Conservation (phyloP, 2,113 vertebrate genomes). For the Oncorhynchus nerka region DNA sequence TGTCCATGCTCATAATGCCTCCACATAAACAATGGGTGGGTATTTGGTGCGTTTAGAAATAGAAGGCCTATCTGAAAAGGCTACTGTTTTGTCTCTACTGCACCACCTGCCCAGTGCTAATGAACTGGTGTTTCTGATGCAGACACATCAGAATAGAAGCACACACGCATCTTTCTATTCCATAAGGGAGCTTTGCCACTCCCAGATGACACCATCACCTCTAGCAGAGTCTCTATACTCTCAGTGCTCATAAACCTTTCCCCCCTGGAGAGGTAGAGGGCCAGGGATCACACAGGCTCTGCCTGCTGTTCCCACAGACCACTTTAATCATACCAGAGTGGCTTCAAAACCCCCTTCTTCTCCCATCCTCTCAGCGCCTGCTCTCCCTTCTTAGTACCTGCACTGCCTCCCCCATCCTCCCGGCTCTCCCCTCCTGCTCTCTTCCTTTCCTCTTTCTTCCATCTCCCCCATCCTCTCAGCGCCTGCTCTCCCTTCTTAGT, state of each 20-base stretch:
- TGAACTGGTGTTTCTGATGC: neutral
- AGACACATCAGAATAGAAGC: neutral
- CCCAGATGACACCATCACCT: slow-evolving; percentile 23
- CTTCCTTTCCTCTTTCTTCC: neutral
- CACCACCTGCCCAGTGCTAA: too few species aligned
- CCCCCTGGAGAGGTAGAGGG: slow-evolving; percentile 19
- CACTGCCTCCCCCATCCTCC: neutral
- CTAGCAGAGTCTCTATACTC: slow-evolving; percentile 7
- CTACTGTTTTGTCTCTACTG: slow-evolving; percentile 27
- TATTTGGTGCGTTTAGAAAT: slow-evolving; percentile 45
- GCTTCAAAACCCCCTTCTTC: neutral
- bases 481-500: neutral
- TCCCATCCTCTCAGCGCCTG: neutral
- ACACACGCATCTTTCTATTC: neutral
- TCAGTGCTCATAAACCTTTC: slow-evolving; percentile 45
- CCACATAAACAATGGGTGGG: slow-evolving; percentile 49
- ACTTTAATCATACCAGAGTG: neutral
- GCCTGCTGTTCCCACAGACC: neutral
- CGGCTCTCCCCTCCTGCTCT: neutral
- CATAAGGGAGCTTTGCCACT: neutral
- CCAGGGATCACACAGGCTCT: neutral
- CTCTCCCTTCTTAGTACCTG: neutral
- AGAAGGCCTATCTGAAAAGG: slow-evolving; percentile 47
- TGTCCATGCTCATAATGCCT: slow-evolving; percentile 36
- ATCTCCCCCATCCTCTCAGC: slow-evolving; percentile 16